Percentiles rank a stretch among this genome's conserved stretches.
These are phyloP conservation scores for Gallinago jamesoni DNA, from an alignment of 2,113 vertebrate genomes.

Conservation along the genomic window DNA sequence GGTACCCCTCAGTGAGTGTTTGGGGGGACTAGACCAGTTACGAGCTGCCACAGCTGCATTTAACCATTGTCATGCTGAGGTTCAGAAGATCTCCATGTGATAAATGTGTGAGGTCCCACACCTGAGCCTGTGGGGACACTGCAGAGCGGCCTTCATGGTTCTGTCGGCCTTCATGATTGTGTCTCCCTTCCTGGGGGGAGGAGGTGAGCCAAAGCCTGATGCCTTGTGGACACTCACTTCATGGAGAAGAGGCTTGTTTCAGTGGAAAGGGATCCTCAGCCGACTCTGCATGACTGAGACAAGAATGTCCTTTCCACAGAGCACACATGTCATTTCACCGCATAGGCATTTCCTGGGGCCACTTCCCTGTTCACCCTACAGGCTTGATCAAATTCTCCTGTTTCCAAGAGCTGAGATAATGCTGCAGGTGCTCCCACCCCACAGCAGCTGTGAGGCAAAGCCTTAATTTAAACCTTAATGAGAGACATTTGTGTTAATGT, in stretches of 20 bases:
- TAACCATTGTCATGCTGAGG: background rate
- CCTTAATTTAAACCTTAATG: background rate
- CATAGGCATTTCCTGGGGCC: background rate
- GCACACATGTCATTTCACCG: fast-evolving
- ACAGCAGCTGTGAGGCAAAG: background rate
- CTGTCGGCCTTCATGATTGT: background rate
- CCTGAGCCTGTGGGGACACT: background rate
- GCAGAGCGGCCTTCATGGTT: background rate
- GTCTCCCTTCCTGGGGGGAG: background rate
- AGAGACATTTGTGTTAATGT: background rate
- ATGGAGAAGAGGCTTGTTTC: background rate
- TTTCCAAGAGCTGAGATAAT: background rate
- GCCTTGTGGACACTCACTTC: background rate
- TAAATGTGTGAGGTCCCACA: background rate
- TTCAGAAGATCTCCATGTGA: background rate
- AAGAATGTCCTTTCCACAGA: background rate
- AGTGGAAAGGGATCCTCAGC: background rate
- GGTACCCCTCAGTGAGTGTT: too few relatives aligned
- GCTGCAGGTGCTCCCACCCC: background rate
- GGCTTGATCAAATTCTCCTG: background rate
- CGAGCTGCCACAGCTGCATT: background rate
- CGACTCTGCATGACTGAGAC: background rate
- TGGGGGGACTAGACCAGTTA: background rate
- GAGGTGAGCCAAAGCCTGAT: background rate
- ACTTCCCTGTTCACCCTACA: background rate